phyloP scores from a whole-genome alignment of 2,113 vertebrate species.

The Amia ocellicauda region DNA sequence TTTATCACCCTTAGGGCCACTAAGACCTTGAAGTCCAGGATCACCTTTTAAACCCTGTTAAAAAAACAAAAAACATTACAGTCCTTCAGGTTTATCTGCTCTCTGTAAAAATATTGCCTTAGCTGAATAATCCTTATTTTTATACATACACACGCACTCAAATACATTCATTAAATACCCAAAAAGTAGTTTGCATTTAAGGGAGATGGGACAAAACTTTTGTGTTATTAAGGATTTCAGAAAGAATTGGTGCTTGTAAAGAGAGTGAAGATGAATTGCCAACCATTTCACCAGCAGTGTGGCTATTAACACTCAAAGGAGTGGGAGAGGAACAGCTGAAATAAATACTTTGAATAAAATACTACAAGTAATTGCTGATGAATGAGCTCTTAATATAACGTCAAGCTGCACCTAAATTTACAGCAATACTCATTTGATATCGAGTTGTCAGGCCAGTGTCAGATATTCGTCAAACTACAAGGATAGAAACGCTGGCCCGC shows the following conservation, averaged over 20 bases:
- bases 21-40: constrained; percentile 64
- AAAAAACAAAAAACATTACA: constrained; percentile 47
- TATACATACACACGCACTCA: no score
- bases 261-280: no score
- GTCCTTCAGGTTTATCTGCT: constrained; percentile 7
- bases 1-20: constrained; percentile 83
- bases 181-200: no score
- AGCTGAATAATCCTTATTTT: no score
- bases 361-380: constrained; percentile 45
- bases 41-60: constrained; percentile 82
- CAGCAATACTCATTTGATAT: constrained; percentile 53
- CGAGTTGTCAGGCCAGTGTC: constrained; percentile 1
- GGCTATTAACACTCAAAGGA: background rate
- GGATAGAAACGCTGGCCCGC: constrained; percentile 58
- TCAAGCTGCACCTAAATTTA: constrained; percentile 57
- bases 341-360: constrained; percentile 38
- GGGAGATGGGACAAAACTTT: no score
- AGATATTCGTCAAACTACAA: background rate
- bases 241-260: no score
- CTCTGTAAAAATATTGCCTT: no score
- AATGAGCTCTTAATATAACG: constrained; percentile 61
- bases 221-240: no score
- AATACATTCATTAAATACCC: no score
- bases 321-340: constrained; percentile 38
- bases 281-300: no score